A percentile compares a stretch with the other conserved stretches of the same genome.
These are phyloP conservation scores for Ecliptopera silaceata DNA, from an alignment of 2,888 invertebrate species.

Conservation along the genomic window DNA sequence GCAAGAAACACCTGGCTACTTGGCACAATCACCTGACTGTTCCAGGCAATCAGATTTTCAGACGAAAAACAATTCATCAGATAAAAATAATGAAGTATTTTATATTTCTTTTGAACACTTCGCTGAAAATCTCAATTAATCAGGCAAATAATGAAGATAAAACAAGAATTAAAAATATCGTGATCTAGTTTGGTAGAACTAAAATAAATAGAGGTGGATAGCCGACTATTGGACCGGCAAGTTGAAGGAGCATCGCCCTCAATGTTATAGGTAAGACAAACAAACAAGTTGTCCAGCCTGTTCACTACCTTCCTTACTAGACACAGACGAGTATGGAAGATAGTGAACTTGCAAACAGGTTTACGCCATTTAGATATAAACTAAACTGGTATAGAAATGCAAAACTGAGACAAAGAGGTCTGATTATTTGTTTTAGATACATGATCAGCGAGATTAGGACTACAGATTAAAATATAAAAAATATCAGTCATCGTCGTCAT, in stretches of 20 bases:
- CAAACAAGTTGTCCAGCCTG: constrained; percentile 8
- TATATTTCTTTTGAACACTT: background rate
- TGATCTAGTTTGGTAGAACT: background rate
- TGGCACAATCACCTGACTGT: background rate
- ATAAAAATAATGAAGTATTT: background rate
- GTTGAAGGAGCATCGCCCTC: constrained; percentile 10
- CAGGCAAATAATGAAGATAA: background rate
- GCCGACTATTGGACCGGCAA: background rate
- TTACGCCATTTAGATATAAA: constrained; percentile 13
- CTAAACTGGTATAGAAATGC: constrained; percentile 1
- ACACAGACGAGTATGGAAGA: background rate
- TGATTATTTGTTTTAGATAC: background rate
- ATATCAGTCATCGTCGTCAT: too few species aligned
- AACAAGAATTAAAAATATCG: background rate
- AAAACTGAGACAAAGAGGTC: background rate
- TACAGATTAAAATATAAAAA: too few species aligned
- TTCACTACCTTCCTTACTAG: constrained; percentile 10
- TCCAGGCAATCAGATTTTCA: background rate
- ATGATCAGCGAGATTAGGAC: too few species aligned
- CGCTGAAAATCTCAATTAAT: background rate
- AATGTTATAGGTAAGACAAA: constrained; percentile 7
- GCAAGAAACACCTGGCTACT: constrained; percentile 4
- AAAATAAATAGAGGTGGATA: background rate
- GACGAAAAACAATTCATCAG: background rate
- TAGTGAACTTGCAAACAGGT: background rate